Evolutionary conservation across 2,797 vertebrate species (phyloP), one percentile per base, ranked within the genome.

Genomic region (Pitangus sulphuratus): DNA sequence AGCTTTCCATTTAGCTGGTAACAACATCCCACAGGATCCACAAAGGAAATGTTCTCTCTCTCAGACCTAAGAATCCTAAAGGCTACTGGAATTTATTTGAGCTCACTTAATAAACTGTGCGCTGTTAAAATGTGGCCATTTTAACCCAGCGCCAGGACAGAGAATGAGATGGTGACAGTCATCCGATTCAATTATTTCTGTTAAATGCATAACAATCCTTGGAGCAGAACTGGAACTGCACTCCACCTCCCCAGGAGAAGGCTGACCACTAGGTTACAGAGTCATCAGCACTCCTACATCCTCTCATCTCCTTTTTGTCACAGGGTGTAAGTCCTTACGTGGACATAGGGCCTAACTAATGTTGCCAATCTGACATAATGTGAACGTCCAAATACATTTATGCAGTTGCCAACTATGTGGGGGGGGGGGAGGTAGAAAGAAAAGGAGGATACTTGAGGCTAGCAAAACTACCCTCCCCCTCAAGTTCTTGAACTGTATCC

Each of bases 21-120:
- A 78, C 53, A 15, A 88, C 15, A 66, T 72, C 89, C 78, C 78
- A 66, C 89, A 82, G 76, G 70, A 76, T 70, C 54, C 87, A 72
- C 66, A 69, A 15, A 65, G 15, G 25, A 76, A 79, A 93, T n/a
- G 26, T 35, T 72, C 76, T 68, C 58, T 68, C 47, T 74, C 44
- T 25, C 26, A 70, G 74, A 65, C 44, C 66, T 58, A 93, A 94
- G 84, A 65, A 93, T 78, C 78, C 90, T 94, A 84, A 89, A 95
- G 47, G 48, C 66, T 48, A 44, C 62, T 82, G 81, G 71, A 94
- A 87, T 94, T 90, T 68, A 90, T 51, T 89, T 89, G 74, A 93
- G 90, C 70, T 79, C 79, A 54, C 45, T 79, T 90, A 90, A 90
- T 84, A 86, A 93, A 94, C 60, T 94, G 72, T 51, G 56, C 9